Conservation (phyloP, 1,140 invertebrate species). For the Drosophila saltans region DNA sequence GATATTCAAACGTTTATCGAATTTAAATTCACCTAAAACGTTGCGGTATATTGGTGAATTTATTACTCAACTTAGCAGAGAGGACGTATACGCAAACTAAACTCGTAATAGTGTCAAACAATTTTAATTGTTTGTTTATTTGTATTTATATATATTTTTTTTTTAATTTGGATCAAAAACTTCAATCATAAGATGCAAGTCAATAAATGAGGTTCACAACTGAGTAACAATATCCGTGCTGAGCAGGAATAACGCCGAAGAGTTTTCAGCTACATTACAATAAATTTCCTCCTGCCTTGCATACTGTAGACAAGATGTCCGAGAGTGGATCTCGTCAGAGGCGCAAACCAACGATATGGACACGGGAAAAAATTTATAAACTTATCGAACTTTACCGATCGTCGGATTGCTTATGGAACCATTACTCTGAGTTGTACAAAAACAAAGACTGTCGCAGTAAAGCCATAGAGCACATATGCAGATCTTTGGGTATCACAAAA, state of each 20-base stretch:
- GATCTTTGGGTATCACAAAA: conserved; percentile 59
- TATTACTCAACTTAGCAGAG: too few species aligned
- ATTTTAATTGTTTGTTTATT: too few species aligned
- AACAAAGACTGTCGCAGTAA: conserved; percentile 65
- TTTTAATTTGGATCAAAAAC: too few species aligned
- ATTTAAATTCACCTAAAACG: too few species aligned
- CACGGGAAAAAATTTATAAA: conserved; percentile 68
- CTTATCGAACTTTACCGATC: conserved; percentile 71
- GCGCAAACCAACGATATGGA: conserved; percentile 67
- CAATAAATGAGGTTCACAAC: too few species aligned
- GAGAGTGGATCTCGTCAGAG: conserved; percentile 12
- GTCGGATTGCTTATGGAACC: conserved; percentile 79
- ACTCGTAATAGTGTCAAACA: too few species aligned
- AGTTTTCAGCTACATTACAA: not conserved
- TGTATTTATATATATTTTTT: too few species aligned
- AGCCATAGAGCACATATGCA: conserved; percentile 68
- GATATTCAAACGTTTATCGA: too few species aligned
- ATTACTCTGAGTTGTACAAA: conserved; percentile 70
- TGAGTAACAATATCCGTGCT: not conserved
- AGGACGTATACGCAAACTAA: too few species aligned
- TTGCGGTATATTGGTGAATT: too few species aligned
- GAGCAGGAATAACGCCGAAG: not conserved
- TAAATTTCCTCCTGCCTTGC: too few species aligned
- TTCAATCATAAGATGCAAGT: too few species aligned
- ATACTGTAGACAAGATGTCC: conserved; percentile 10